Evolutionary conservation across 2,888 invertebrate species (phyloP).

Genomic region (Hylaea fasciaria): DNA sequence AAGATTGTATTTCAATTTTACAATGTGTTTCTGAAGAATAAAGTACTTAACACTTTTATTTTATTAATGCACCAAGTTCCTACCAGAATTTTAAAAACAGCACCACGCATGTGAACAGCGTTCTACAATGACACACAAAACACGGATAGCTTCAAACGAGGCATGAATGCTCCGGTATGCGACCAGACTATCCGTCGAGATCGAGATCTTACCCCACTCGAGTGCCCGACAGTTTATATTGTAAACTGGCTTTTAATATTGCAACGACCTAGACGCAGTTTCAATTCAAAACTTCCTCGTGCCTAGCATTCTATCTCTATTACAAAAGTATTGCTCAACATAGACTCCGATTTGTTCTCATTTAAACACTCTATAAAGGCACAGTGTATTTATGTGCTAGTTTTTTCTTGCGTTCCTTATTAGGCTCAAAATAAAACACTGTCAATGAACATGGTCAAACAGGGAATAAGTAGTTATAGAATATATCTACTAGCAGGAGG

Average conservation of each 20-base stretch:
- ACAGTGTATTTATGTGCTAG: neutral
- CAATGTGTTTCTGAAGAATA: no score
- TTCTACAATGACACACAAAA: neutral
- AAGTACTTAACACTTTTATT: no score
- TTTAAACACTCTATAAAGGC: neutral
- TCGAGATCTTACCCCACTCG: conserved; percentile 28
- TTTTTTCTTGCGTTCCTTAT: conserved; percentile 5
- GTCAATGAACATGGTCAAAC: conserved; percentile 19
- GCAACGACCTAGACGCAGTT: neutral
- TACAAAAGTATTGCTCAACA: neutral
- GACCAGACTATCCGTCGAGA: conserved; percentile 43
- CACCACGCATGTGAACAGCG: no score
- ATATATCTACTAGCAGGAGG: conserved; percentile 7
- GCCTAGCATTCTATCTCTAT: conserved; percentile 2
- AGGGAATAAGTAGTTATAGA: conserved; percentile 15
- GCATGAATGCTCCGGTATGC: conserved; percentile 53
- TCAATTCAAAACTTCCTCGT: conserved; percentile 11
- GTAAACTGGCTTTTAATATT: conserved; percentile 17
- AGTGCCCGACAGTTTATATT: conserved; percentile 20
- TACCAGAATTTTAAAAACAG: no score
- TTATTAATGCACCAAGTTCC: no score
- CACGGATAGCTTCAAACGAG: conserved; percentile 44
- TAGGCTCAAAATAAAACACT: conserved; percentile 14
- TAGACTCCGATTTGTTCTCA: no score
- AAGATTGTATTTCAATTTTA: no score